phyloP scores from a whole-genome alignment of 2,797 vertebrate genomes.

The Oreortyx pictus region DNA sequence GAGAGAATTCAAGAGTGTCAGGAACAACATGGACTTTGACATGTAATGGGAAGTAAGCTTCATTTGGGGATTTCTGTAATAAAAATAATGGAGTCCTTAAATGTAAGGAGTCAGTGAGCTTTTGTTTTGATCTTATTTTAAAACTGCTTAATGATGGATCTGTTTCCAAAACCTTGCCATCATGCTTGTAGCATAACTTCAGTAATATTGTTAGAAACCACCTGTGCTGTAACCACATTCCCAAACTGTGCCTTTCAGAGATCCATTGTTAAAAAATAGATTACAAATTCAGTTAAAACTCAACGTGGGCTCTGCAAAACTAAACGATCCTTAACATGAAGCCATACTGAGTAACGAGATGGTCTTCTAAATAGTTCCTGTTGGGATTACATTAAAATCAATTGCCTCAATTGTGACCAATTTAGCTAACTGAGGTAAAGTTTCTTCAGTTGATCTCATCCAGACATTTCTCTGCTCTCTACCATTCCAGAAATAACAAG shows the following conservation, averaged over 20 bases:
- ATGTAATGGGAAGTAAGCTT: neutral
- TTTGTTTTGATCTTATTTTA: constrained; percentile 8
- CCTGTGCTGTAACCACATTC: neutral
- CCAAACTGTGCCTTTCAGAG: neutral
- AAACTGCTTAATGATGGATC: neutral
- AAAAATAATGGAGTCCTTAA: constrained; percentile 30
- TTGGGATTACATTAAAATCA: neutral
- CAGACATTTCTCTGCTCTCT: neutral
- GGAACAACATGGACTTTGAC: neutral
- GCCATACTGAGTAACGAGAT: neutral
- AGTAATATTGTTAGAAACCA: neutral
- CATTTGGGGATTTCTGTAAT: neutral
- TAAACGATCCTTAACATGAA: neutral
- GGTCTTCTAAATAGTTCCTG: neutral
- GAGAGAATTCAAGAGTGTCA: constrained; percentile 19
- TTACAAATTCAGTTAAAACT: neutral
- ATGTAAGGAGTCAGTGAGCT: neutral
- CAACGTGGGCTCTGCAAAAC: neutral
- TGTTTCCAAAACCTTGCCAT: neutral
- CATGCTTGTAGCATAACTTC: neutral
- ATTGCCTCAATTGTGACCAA: neutral
- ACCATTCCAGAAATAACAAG: neutral
- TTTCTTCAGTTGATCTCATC: neutral
- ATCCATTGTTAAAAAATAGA: neutral
- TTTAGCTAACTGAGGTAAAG: neutral